Base-by-base conservation (phyloP, 2,797 vertebrate genomes). In the Tauraco hartlaubi region DNA sequence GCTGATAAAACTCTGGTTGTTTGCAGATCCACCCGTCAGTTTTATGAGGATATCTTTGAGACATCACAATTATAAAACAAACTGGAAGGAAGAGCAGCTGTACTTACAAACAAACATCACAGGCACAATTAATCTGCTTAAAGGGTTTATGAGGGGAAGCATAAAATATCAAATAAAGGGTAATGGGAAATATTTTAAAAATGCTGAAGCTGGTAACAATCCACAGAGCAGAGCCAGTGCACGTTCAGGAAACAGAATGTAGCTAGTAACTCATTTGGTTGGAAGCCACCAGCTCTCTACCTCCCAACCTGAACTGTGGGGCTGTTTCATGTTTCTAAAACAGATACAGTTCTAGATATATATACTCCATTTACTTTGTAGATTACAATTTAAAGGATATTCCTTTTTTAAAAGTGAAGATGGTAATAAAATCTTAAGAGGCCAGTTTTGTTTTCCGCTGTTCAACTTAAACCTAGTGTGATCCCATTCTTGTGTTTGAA, bases 121-220 rank as follows among this genome's bases (percentile, higher is more conserved):
- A 93, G 97, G 96, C 97, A 94, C 97, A 97, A 98, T 98, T 98
- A 98, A 98, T 98, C 98, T 97, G 97, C 94, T 98, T 97, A 98
- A 98, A 96, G 97, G 89, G 97, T 98, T 98, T 98, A 98, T 97
- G 98, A 98, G 98, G 97, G 98, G 98, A 98, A 98, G 76, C 98
- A 98, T 98, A 98, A 98, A 98, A 98, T 98, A 98, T 98, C 98
- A 98, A 98, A 98, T 98, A 98, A 98, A 98, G 97, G 98, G 98
- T 98, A 98, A 98, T 98, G 97, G 97, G 97, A 98, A 98, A 93
- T 98, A 98, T 98, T 98, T 98, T 9, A 97, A 95, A 98, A 98
- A 98, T 98, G 97, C 92, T 91, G 92, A 97, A 96, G 92, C 96
- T 97, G 96, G 97, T 95, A 97, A 98, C 89, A 77, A 91, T 97